Percentiles rank a stretch among this genome's conserved stretches.
These are phyloP conservation scores for Belonocnema kinseyi DNA, from an alignment of 1,140 invertebrate species.

Conservation along the genomic window DNA sequence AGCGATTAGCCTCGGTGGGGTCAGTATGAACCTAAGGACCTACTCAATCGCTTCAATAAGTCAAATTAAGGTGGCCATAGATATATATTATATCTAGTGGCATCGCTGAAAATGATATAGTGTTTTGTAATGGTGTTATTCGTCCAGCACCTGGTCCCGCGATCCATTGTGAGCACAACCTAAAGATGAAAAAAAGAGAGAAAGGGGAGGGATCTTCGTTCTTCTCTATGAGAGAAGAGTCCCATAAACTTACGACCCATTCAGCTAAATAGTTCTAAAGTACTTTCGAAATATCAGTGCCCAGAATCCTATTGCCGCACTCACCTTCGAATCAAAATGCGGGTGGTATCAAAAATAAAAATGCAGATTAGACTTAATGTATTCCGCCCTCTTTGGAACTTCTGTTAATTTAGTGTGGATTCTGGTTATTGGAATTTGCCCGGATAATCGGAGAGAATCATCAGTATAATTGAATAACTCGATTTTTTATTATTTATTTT, in stretches of 20 bases:
- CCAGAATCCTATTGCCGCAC: constrained; percentile 20
- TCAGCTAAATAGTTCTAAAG: constrained; percentile 56
- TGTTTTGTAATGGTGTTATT: constrained; percentile 55
- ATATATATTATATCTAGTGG: constrained; percentile 26
- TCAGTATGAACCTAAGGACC: constrained; percentile 11
- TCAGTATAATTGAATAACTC: neutral
- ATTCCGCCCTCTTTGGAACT: constrained; percentile 22
- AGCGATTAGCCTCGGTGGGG: constrained; percentile 22
- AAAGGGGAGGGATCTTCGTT: constrained; percentile 33
- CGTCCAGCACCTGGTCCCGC: constrained; percentile 48
- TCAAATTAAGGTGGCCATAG: constrained; percentile 26
- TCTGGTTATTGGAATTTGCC: constrained; percentile 11
- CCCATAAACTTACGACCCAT: constrained; percentile 55
- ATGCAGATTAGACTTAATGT: constrained; percentile 50
- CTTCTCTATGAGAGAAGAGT: constrained; percentile 25
- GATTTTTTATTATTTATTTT: neutral
- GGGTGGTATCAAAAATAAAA: constrained; percentile 46
- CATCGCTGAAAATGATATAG: constrained; percentile 59
- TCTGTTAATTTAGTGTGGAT: constrained; percentile 26
- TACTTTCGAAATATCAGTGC: constrained; percentile 43
- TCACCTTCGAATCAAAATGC: constrained; percentile 29
- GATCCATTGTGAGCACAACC: constrained; percentile 44
- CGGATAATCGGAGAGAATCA: neutral
- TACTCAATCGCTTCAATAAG: constrained; percentile 28
- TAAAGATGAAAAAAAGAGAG: constrained; percentile 35